Conservation (phyloP, 1,140 invertebrate species). For the Eufriesea mexicana region DNA sequence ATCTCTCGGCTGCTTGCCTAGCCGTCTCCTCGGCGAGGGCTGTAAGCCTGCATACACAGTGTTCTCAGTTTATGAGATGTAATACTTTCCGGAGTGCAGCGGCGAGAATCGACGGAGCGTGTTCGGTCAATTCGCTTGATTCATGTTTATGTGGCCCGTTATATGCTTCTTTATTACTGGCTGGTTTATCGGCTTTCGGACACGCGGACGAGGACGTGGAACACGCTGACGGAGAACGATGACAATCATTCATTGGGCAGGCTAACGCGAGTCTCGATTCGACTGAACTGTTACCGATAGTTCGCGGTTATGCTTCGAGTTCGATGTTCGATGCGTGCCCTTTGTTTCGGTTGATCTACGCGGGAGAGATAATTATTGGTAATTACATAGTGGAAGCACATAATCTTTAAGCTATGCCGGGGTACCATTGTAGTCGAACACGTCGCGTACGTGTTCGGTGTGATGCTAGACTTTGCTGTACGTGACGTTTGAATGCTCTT, state of each 20-base stretch:
- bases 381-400: too few species aligned
- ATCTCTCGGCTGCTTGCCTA: constrained; percentile 71
- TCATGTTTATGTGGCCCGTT: constrained; percentile 23
- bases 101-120: constrained; percentile 5
- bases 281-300: not conserved
- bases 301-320: too few species aligned
- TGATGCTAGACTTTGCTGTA: too few species aligned
- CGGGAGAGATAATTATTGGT: too few species aligned
- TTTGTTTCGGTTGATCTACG: too few species aligned
- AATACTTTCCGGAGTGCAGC: constrained; percentile 52
- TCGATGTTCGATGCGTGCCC: too few species aligned
- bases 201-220: not conserved
- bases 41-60: constrained; percentile 63
- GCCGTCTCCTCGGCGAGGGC: constrained; percentile 46
- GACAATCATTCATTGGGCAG: not conserved
- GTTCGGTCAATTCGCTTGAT: constrained; percentile 35
- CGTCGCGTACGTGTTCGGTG: too few species aligned
- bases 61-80: constrained; percentile 61
- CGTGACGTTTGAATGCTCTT: too few species aligned
- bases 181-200: constrained; percentile 15
- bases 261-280: too few species aligned
- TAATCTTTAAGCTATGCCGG: too few species aligned
- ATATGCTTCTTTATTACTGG: constrained; percentile 23
- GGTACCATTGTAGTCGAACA: too few species aligned
- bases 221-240: not conserved